Conservation (phyloP, 2,797 vertebrate genomes). For the Brachyrhaphis roseni region DNA sequence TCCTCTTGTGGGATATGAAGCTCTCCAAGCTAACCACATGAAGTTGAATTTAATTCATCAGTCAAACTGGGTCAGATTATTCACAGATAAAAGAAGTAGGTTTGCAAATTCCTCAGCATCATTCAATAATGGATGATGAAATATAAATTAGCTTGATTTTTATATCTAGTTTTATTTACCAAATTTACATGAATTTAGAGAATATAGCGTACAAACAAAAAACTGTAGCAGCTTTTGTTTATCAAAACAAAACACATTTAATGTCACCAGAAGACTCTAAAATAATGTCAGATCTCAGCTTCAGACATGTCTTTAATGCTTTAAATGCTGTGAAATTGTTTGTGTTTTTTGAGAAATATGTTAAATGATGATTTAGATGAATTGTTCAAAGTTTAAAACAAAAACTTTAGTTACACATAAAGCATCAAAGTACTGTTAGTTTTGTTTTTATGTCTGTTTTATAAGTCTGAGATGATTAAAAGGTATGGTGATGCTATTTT, state of each 20-base stretch:
- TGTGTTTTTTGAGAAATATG: neutral
- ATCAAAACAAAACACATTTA: neutral
- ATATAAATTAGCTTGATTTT: neutral
- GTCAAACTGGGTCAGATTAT: neutral
- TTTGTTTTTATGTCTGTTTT: conserved; percentile 1
- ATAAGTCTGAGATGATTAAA: neutral
- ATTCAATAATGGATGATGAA: neutral
- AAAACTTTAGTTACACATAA: neutral
- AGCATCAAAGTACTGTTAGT: neutral
- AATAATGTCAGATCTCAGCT: neutral
- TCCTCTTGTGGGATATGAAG: neutral
- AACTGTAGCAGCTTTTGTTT: neutral
- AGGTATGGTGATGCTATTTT: conserved; percentile 7
- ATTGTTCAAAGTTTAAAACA: neutral
- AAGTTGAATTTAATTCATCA: neutral
- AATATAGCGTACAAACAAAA: neutral
- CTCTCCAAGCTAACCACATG: neutral
- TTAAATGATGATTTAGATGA: neutral
- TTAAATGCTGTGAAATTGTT: neutral
- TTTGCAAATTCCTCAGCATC: neutral
- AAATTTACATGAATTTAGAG: neutral
- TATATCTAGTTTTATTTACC: neutral
- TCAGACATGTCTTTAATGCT: neutral
- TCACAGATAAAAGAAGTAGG: neutral
- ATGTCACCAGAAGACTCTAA: neutral